phyloP scores from a whole-genome alignment of 2,797 vertebrate species.

The Spinibarbus caldwelli region DNA sequence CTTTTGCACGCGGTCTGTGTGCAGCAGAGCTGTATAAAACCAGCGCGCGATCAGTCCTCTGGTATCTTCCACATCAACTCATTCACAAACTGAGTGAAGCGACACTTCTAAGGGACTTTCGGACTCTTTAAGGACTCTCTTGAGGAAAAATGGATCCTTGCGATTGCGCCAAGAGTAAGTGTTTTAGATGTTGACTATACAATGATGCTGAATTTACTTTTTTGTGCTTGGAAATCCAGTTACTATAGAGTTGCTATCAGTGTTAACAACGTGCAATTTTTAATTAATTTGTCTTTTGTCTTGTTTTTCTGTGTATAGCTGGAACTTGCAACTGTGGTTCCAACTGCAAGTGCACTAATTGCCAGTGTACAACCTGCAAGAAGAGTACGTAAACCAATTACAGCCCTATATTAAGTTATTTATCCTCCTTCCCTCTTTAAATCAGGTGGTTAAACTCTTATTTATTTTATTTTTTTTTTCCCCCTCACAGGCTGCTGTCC shows the following conservation, averaged over 20 bases:
- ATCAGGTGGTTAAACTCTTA: fast-evolving
- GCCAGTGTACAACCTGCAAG: conserved; percentile 87
- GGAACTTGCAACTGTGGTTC: conserved; percentile 87
- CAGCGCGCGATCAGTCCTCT: fast-evolving
- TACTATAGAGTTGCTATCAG: not conserved
- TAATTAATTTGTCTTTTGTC: not conserved
- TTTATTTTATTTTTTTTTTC: too few species aligned
- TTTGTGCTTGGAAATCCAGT: not conserved
- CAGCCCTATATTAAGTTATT: too few species aligned
- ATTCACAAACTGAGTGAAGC: not conserved
- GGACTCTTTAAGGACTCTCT: not conserved
- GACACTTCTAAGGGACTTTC: not conserved
- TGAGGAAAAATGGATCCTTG: conserved; percentile 85
- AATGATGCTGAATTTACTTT: not conserved
- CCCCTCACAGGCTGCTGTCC: conserved; percentile 81
- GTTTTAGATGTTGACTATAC: fast-evolving
- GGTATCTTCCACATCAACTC: fast-evolving
- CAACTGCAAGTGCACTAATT: conserved; percentile 89
- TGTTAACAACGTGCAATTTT: not conserved
- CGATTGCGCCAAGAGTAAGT: conserved; percentile 82
- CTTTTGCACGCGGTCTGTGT: too few species aligned
- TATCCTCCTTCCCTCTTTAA: not conserved
- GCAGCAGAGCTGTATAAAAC: conserved; percentile 55
- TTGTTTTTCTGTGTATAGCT: conserved; percentile 69
- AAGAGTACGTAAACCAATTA: conserved; percentile 89